A percentile compares a stretch with the other conserved stretches of the same genome.
phyloP scores from a whole-genome alignment of 2,888 invertebrate species.

The Gymnocheta viridis region DNA sequence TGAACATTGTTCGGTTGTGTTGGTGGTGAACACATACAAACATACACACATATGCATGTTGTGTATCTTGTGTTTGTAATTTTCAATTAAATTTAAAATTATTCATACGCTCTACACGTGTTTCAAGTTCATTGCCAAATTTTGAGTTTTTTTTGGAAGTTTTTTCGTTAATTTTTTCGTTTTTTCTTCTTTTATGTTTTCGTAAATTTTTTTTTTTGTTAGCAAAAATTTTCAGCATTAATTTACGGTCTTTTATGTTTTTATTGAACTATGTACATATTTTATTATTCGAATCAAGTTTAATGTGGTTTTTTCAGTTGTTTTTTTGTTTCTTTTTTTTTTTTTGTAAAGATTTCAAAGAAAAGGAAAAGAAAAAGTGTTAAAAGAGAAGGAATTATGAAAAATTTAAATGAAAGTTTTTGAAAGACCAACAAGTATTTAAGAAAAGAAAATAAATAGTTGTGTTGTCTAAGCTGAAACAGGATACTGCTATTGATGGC shows the following conservation, averaged over 20 bases:
- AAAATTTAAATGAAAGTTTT: background rate
- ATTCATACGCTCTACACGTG: conserved; percentile 69
- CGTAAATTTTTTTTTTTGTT: conserved; percentile 15
- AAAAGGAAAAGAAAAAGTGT: conserved; percentile 3
- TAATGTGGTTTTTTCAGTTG: background rate
- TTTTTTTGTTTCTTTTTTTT: background rate
- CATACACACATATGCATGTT: background rate
- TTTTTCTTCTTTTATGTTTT: conserved; percentile 25
- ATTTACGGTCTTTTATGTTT: conserved; percentile 44
- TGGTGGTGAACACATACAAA: too few species aligned
- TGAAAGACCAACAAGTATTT: background rate
- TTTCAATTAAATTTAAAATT: conserved; percentile 38
- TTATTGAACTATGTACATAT: background rate
- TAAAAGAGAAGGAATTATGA: background rate
- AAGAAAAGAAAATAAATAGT: background rate
- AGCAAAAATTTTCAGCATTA: conserved; percentile 34
- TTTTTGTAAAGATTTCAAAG: background rate
- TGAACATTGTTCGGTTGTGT: background rate
- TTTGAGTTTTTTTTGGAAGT: conserved; percentile 54
- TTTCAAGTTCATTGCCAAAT: conserved; percentile 80
- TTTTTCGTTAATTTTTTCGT: conserved; percentile 18
- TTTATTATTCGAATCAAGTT: conserved; percentile 18
- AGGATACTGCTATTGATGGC: background rate
- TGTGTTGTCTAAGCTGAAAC: background rate
- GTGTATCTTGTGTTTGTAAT: conserved; percentile 6